Evolutionary conservation across 2,113 vertebrate genomes (phyloP), one percentile per base, ranked within the genome.

Genomic region (Tympanuchus pallidicinctus): DNA sequence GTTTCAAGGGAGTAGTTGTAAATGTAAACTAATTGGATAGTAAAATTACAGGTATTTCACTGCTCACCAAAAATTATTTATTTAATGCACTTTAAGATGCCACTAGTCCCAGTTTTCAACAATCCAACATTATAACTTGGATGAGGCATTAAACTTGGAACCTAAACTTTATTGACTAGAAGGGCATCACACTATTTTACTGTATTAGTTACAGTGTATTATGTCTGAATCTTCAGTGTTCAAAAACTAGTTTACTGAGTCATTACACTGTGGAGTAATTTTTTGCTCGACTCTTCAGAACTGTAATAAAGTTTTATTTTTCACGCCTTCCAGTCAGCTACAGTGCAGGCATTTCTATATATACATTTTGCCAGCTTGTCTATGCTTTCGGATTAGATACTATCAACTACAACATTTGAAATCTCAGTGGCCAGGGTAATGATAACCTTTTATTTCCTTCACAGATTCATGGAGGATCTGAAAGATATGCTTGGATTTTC

Each of bases 401-500:
- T 74, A 0, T 71, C 2, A 4, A 11, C 70, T 82, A 45, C 3
- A 64, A 28, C 2, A 1, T 20, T 75, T 34, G 22, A 82, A 59
- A 75, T 74, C 32, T 80, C n/a, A 18, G 4, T 64, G 38, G 34
- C 15, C 2, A 2, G 28, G 9, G 21, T 92, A 86, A 91, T n/a
- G 70, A 24, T 81, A 40, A 65, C 6, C 14, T 88, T 88, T 88
- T 92, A 81, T 88, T 93, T 63, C n/a, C 61, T 95, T 80, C 50
- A 82, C 96, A 99, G 99, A 92, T 99, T 99, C 97, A 98, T 99
- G 97, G 99, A 99, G 90, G 99, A 99, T 95, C 96, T 99, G 80
- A 99, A 98, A 89, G 99, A 99, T 94, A 99, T 99, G 99, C 97
- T 99, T 95, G 99, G 99, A 34, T 99, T 99, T 95, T 97, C 97